phyloP scores from a whole-genome alignment of 2,113 vertebrate species.

The Muntiacus muntjak region DNA sequence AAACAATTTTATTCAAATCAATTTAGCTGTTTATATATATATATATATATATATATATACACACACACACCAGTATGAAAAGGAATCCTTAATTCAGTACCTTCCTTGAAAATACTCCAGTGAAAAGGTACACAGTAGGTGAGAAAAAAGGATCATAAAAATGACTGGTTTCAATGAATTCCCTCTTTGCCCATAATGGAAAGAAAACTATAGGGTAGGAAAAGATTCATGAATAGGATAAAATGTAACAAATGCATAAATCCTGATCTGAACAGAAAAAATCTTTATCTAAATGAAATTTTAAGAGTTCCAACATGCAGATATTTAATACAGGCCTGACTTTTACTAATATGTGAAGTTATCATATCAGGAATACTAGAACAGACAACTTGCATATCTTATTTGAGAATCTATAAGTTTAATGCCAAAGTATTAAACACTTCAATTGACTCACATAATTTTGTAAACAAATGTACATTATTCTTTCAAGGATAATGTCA shows the following conservation, averaged over 20 bases:
- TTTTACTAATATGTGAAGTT: constrained; percentile 12
- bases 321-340: neutral
- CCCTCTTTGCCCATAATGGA: neutral
- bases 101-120: neutral
- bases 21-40: neutral
- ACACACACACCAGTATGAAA: neutral
- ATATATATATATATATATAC: neutral
- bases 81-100: neutral
- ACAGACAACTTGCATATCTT: neutral
- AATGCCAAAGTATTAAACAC: neutral
- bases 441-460: neutral
- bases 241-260: neutral
- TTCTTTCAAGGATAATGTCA: neutral
- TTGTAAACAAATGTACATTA: neutral
- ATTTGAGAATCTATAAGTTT: neutral
- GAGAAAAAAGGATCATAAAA: neutral
- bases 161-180: neutral
- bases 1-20: neutral
- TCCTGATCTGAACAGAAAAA: neutral
- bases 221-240: neutral
- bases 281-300: neutral
- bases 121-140: neutral
- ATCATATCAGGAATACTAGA: neutral
- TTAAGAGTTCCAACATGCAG: neutral
- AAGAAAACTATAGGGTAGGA: neutral